These are phyloP conservation scores for Phyto melanocephala DNA, from an alignment of 2,888 invertebrate species.

Conservation along the genomic window DNA sequence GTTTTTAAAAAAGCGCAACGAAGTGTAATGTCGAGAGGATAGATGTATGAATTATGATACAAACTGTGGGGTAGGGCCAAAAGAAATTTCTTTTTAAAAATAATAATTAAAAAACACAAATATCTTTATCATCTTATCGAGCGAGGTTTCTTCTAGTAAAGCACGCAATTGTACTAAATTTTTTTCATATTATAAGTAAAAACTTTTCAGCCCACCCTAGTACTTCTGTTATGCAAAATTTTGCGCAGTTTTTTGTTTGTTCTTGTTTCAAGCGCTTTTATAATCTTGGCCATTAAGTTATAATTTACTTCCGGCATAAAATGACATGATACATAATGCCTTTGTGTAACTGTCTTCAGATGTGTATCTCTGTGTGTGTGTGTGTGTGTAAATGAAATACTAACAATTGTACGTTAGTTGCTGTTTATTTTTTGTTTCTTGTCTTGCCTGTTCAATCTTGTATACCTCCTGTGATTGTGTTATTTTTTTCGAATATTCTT, in stretches of 20 bases:
- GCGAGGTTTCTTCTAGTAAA: no score
- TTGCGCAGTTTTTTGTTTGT: not conserved
- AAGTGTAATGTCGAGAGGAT: no score
- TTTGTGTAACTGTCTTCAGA: constrained; percentile 49
- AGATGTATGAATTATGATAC: not conserved
- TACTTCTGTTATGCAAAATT: not conserved
- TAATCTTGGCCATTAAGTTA: constrained; percentile 68
- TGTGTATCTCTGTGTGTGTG: not conserved
- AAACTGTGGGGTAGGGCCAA: not conserved
- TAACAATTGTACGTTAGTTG: not conserved
- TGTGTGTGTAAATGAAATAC: not conserved
- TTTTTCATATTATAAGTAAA: no score
- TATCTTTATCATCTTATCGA: no score
- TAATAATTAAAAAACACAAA: no score
- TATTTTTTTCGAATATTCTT: not conserved
- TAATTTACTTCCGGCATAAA: constrained; percentile 68
- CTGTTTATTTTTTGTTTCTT: not conserved
- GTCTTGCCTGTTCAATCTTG: constrained; percentile 41
- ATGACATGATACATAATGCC: constrained; percentile 64
- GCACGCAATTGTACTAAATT: no score
- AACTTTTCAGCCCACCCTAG: not conserved
- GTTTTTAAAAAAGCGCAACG: no score
- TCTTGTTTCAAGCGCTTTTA: constrained; percentile 18
- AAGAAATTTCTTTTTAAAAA: no score
- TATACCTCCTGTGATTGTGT: constrained; percentile 35